These are phyloP conservation scores for Psittacula echo DNA, from an alignment of 2,797 vertebrate genomes.

Conservation along the genomic window DNA sequence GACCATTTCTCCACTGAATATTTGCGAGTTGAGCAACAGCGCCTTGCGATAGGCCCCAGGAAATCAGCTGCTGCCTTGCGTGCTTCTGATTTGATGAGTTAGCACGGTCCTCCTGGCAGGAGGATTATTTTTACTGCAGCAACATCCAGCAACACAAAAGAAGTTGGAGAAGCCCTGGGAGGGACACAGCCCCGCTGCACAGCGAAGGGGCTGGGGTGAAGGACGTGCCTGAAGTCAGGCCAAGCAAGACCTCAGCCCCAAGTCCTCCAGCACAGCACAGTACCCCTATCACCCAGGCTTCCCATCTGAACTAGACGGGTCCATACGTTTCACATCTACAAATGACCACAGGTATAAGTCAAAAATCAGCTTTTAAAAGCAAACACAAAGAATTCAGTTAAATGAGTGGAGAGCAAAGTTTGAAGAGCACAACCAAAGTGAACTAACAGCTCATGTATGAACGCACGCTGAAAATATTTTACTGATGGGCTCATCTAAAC, in stretches of 20 bases:
- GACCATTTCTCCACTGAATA: constrained; percentile 19
- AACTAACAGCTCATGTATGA: not conserved
- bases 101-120: constrained; percentile 21
- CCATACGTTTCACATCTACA: not conserved
- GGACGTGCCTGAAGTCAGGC: not conserved
- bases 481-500: not conserved
- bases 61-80: constrained; percentile 54
- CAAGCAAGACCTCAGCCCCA: not conserved
- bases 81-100: constrained; percentile 58
- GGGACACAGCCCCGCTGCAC: not conserved
- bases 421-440: not conserved
- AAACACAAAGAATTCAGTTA: not conserved
- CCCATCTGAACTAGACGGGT: not conserved
- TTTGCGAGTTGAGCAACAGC: constrained; percentile 29
- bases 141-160: constrained; percentile 47
- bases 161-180: not conserved
- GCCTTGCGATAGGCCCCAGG: constrained; percentile 7
- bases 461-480: not conserved
- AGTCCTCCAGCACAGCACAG: not conserved
- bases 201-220: not conserved
- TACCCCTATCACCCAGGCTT: not conserved
- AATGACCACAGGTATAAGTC: not conserved
- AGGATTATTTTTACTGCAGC: constrained; percentile 43
- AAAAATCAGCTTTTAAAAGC: not conserved
- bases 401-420: not conserved